These are phyloP conservation scores for Zosterops hypoxanthus DNA, from an alignment of 2,113 vertebrate genomes.

Conservation along the genomic window DNA sequence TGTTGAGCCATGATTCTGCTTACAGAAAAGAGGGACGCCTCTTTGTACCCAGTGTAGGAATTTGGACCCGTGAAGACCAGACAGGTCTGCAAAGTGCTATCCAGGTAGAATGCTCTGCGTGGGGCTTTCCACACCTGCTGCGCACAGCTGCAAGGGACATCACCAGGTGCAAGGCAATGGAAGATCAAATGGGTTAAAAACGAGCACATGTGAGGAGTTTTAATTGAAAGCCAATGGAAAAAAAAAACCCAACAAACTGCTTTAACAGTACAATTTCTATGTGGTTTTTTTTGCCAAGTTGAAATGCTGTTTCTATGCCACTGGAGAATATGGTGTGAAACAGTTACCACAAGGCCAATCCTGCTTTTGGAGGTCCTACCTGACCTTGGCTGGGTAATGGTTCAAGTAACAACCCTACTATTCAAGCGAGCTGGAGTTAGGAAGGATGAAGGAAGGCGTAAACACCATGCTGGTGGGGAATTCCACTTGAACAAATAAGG, in stretches of 20 bases:
- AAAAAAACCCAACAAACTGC: neutral
- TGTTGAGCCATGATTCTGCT: neutral
- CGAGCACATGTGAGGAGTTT: neutral
- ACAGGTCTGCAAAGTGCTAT: neutral
- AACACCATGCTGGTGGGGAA: constrained; percentile 52
- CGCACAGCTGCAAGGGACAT: neutral
- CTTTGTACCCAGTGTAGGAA: neutral
- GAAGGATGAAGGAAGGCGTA: constrained; percentile 56
- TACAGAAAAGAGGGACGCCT: neutral
- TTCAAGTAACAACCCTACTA: constrained; percentile 62
- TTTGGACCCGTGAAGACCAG: neutral
- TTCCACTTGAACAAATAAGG: constrained; percentile 66
- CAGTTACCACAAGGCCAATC: constrained; percentile 27
- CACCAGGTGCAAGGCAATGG: constrained; percentile 4
- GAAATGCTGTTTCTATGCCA: constrained; percentile 22
- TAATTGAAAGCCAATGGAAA: neutral
- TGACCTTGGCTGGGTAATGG: constrained; percentile 56
- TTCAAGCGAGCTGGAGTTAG: constrained; percentile 67
- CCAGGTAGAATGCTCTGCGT: neutral
- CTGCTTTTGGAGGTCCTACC: constrained; percentile 47
- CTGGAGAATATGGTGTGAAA: constrained; percentile 61
- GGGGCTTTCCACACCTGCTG: neutral
- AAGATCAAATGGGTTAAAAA: constrained; percentile 5
- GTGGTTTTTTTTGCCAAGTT: neutral
- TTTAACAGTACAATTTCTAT: constrained; percentile 8